Evolutionary conservation across 2,797 vertebrate species (phyloP), one percentile per base, ranked within the genome.

Genomic region (Hippopotamyrus pictus): DNA sequence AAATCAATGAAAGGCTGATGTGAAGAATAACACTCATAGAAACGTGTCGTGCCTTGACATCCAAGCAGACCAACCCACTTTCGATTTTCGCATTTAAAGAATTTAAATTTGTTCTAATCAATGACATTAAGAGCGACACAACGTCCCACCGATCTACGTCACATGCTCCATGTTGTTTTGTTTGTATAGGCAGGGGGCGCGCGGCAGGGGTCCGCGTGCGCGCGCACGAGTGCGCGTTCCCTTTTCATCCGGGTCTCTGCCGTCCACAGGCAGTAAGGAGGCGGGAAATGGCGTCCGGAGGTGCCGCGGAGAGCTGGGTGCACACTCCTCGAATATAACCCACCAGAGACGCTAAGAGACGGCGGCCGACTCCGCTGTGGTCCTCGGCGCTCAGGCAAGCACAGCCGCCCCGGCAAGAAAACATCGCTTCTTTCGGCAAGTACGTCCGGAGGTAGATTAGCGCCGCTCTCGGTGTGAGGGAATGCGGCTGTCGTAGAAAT

Each of bases 261-360:
- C 86, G 91, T 94, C 93, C 93, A 94, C 93, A 96, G 96, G 96
- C 95, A 96, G 97, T 97, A 95, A 95, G 94, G 95, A 98, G 97
- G 98, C 98, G 98, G 98, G 98, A 99, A 98, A 98, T 99, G 97
- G 98, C 98, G 98, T 96, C 97, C 94, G 95, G 95, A 95, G 96
- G 96, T 95, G 95, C 95, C 94, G 95, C 94, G 92, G 93, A 94
- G 94, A 94, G 91, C 89, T 90, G 90, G 69, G 91, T 79, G 88
- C 89, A 90, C 88, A 90, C 69, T 92, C 91, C 92, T 92, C 95
- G 94, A 97, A 91, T 44, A 90, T 92, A 90, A 92, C 59, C 87
- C 89, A 89, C 89, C 87, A 88, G 90, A 90, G 89, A 90, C 90
- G 90, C 89, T 87, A 73, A 87, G 48, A 88, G 89, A 83, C 92